These are phyloP conservation scores for Scaptomyza polygonia DNA, from an alignment of 2,888 invertebrate species.

Conservation along the genomic window DNA sequence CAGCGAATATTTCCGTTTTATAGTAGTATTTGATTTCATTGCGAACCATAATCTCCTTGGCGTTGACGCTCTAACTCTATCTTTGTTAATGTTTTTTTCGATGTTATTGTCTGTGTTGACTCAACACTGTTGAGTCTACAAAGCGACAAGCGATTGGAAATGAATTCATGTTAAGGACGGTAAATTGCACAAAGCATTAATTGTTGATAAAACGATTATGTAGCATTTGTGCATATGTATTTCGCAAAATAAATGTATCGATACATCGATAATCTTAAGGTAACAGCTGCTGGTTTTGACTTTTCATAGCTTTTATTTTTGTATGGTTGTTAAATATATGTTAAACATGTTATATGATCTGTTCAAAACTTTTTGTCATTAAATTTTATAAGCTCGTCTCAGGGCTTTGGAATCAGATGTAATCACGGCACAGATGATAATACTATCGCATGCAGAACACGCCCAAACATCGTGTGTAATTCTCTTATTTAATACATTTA, in stretches of 20 bases:
- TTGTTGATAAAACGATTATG: constrained; percentile 78
- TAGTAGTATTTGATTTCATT: constrained; percentile 72
- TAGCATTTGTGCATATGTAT: constrained; percentile 27
- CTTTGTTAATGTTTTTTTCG: constrained; percentile 49
- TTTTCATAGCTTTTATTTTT: background rate
- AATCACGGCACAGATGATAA: constrained; percentile 49
- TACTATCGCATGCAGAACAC: constrained; percentile 17
- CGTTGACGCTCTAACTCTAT: constrained; percentile 46
- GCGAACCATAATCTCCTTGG: constrained; percentile 71
- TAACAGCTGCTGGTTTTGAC: constrained; percentile 8
- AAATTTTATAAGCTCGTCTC: background rate
- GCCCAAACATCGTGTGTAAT: constrained; percentile 18
- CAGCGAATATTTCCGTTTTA: constrained; percentile 66
- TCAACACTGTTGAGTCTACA: no score
- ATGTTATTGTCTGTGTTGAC: constrained; percentile 40
- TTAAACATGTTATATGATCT: background rate
- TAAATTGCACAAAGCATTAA: constrained; percentile 51
- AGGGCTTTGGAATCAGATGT: constrained; percentile 27
- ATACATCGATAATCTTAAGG: constrained; percentile 42
- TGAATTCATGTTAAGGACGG: constrained; percentile 17
- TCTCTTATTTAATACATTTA: constrained; percentile 53
- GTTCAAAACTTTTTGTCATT: background rate
- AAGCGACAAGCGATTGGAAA: background rate
- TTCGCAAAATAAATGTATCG: constrained; percentile 40
- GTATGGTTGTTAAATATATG: no score